These are phyloP conservation scores for Trachops cirrhosus DNA, from an alignment of 2,797 vertebrate genomes.

Conservation along the genomic window DNA sequence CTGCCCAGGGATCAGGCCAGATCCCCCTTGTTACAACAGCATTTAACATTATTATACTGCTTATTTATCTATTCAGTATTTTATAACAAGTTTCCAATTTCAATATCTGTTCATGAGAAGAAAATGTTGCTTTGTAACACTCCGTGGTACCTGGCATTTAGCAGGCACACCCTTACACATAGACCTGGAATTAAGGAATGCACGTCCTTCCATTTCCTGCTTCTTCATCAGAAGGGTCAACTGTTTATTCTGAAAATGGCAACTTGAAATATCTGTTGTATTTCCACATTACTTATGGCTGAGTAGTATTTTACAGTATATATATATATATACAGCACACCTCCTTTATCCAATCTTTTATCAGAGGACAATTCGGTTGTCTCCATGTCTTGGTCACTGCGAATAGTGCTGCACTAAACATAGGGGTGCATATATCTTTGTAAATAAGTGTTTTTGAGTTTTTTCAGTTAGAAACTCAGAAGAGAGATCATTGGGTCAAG, in stretches of 20 bases:
- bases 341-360: neutral
- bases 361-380: neutral
- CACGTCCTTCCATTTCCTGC: neutral
- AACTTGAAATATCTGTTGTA: neutral
- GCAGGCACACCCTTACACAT: neutral
- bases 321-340: neutral
- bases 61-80: neutral
- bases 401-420: neutral
- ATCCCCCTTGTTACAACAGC: neutral
- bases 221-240: neutral
- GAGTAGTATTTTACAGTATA: too few relatives aligned
- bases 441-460: neutral
- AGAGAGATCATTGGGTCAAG: neutral
- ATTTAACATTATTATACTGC: neutral
- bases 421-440: neutral
- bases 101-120: neutral
- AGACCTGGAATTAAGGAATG: neutral
- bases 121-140: neutral
- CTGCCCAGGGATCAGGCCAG: neutral
- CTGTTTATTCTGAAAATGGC: neutral
- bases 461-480: neutral
- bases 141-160: neutral
- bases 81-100: neutral
- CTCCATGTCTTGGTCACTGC: neutral
- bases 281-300: neutral